Conservation (phyloP, 2,113 vertebrate genomes). For the Anser cygnoides region DNA sequence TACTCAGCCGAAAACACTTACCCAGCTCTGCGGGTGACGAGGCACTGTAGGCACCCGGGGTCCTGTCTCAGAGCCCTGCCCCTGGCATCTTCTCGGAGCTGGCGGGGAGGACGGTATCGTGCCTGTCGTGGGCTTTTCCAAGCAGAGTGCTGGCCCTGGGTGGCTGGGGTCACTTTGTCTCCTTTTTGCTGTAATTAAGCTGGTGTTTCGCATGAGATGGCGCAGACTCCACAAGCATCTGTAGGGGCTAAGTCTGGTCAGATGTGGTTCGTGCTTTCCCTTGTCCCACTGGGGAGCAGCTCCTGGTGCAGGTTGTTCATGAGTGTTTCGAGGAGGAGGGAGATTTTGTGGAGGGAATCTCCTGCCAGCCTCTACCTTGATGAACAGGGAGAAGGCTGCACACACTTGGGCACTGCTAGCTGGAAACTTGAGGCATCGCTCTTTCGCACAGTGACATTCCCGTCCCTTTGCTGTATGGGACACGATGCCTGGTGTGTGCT, state of each 20-base stretch:
- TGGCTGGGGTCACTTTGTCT: neutral
- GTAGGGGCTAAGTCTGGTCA: neutral
- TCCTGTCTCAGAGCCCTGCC: neutral
- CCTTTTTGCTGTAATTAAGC: neutral
- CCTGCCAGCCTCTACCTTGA: neutral
- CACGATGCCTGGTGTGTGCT: neutral
- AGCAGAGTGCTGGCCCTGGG: neutral
- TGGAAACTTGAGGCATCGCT: neutral
- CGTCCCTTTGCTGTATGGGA: neutral
- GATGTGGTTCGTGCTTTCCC: neutral
- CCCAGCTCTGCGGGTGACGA: neutral
- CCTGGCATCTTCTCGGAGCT: conserved; percentile 10
- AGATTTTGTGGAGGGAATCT: neutral
- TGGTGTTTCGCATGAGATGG: neutral
- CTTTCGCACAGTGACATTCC: neutral
- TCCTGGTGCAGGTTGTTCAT: neutral
- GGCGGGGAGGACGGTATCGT: neutral
- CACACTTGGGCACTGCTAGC: neutral
- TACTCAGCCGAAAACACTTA: neutral
- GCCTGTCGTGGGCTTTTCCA: neutral
- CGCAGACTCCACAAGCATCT: neutral
- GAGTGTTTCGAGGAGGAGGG: neutral
- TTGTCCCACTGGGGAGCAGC: neutral
- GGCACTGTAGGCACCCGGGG: neutral
- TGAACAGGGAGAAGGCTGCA: too few species aligned